Evolutionary conservation across 1,140 invertebrate genomes (phyloP), one percentile per base, ranked within the genome.

Genomic region (Drosophila ananassae): DNA sequence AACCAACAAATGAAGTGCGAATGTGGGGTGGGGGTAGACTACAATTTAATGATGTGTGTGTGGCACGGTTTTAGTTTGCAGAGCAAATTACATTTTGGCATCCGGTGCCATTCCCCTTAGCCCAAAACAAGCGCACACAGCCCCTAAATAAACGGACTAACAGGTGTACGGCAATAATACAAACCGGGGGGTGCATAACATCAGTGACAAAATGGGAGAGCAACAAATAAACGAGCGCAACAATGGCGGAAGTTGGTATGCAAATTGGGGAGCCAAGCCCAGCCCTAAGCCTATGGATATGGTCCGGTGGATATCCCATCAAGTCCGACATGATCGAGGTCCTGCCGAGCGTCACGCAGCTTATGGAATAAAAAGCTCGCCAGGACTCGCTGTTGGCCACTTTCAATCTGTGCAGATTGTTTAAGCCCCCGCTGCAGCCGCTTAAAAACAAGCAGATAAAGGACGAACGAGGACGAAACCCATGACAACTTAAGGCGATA

Each of bases 201-300:
- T n/a, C 62, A 73, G 61, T 72, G 57, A 21, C 34, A 51, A 41
- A 66, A 64, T 76, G 64, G 54, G 25, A 62, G 46, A 39, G 28
- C 56, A 50, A 51, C 69, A 76, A 76, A 76, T 60, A 64, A 64
- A 60, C 73, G 64, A 37, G 48, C 30, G 25, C 61, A 54, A 61
- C 75, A 71, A 75, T 67, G 71, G 52, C 69, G 74, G 66, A 85
- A 84, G 80, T 84, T 84, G 76, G 64, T 84, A 84, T 84, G 80
- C 56, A 84, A 84, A 84, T 83, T 76, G 55, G 62, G 37, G 51
- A 7, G n/a, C 41, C n/a, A 44, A 44, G 1, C 44, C 44, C 22
- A 47, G 7, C 0, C 8, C 44, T 10, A 3, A 12, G 44, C 44
- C 44, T 47, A 47, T 64, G 17, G 17, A 17, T 17, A 17, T 17